Percentiles rank a stretch among this genome's conserved stretches.
These are phyloP conservation scores for Tyrophagus putrescentiae DNA, from an alignment of 1,140 invertebrate species.

Conservation along the genomic window DNA sequence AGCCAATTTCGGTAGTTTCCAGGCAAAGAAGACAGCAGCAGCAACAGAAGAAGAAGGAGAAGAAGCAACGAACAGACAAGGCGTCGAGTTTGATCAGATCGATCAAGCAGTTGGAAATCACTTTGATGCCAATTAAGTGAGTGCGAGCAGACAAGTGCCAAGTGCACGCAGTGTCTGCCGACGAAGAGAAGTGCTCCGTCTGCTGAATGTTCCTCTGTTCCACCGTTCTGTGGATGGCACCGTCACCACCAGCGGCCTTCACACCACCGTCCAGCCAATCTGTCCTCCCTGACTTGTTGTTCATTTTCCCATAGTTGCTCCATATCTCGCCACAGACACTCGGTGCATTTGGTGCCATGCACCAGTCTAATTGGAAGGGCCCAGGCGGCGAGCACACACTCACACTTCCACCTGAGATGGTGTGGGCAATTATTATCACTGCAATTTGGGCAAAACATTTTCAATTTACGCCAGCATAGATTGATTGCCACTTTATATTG, in stretches of 20 bases:
- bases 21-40: too few relatives aligned
- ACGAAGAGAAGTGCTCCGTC: too few relatives aligned
- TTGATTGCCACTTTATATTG: not conserved
- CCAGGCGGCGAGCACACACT: too few relatives aligned
- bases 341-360: not conserved
- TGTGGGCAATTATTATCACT: not conserved
- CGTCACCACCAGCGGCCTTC: not conserved
- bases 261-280: not conserved
- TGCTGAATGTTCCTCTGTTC: not conserved
- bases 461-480: not conserved
- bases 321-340: too few relatives aligned
- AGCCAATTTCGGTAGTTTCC: not conserved
- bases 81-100: not conserved
- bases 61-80: too few relatives aligned
- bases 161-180: not conserved
- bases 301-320: not conserved
- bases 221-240: not conserved
- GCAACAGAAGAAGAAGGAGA: too few relatives aligned
- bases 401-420: not conserved
- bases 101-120: slow-evolving; percentile 6
- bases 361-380: not conserved
- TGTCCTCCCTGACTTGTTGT: not conserved
- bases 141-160: not conserved
- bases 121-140: slow-evolving; percentile 12
- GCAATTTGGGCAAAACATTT: slow-evolving; percentile 2